Percentiles rank a stretch among this genome's conserved stretches.
Conservation (phyloP, 2,113 vertebrate species). For the Platichthys flesus region DNA sequence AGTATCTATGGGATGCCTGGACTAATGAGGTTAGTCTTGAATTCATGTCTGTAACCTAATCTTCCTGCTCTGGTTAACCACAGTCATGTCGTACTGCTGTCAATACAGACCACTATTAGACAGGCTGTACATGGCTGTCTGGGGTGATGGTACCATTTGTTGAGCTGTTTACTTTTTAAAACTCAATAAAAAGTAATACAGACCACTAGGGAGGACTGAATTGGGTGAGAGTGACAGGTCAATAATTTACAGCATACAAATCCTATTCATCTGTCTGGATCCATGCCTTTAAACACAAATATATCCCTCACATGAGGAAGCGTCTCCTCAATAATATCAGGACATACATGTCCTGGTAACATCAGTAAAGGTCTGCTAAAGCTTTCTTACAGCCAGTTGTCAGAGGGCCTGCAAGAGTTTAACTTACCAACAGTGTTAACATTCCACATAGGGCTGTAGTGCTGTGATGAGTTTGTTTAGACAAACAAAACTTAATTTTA, state of each 20-base stretch:
- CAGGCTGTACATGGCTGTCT: no score
- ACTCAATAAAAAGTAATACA: no score
- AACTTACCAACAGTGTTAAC: no score
- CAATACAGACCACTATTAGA: slow-evolving; percentile 19
- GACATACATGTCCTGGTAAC: not conserved
- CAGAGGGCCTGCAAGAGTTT: no score
- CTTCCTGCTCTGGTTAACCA: slow-evolving; percentile 66
- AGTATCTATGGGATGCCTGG: not conserved
- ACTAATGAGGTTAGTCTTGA: slow-evolving; percentile 47
- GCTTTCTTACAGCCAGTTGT: no score
- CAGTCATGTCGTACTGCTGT: slow-evolving; percentile 29
- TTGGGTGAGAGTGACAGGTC: slow-evolving; percentile 50
- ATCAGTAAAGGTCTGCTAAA: no score
- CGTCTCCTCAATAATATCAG: not conserved
- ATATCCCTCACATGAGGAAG: not conserved
- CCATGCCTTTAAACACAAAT: slow-evolving; percentile 34
- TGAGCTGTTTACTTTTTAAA: no score
- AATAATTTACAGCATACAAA: not conserved
- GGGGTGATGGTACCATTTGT: no score
- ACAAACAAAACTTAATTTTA: no score
- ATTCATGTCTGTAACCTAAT: slow-evolving; percentile 17
- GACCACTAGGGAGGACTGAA: slow-evolving; percentile 14
- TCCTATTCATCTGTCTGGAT: slow-evolving; percentile 50
- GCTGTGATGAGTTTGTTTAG: no score
- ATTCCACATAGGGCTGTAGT: no score